A percentile compares a stretch with the other conserved stretches of the same genome.
Conservation (phyloP, 2,113 vertebrate genomes). For the Baryphthengus martii region DNA sequence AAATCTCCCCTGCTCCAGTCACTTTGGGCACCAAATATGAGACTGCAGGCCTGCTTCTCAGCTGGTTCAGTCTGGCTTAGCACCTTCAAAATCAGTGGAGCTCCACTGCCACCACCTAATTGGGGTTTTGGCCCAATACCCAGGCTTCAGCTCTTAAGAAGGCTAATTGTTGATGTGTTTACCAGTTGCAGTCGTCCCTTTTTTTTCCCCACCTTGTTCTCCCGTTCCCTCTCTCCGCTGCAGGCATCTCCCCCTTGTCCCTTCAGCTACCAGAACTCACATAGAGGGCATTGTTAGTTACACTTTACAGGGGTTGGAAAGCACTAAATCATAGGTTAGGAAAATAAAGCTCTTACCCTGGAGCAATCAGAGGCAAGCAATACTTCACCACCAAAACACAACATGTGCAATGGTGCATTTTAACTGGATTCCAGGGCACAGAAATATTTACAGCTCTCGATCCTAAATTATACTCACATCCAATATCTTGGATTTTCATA, state of each 20-base stretch:
- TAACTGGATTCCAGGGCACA: slow-evolving; percentile 40
- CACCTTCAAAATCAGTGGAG: not conserved
- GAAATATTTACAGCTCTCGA: slow-evolving; percentile 27
- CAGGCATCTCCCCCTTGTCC: not conserved
- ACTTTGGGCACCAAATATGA: not conserved
- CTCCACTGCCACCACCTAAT: not conserved
- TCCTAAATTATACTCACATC: slow-evolving; percentile 38
- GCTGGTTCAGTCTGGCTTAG: not conserved
- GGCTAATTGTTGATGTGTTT: not conserved
- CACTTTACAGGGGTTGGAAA: slow-evolving; percentile 21
- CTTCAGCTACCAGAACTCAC: not conserved
- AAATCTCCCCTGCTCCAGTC: not conserved
- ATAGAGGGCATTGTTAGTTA: slow-evolving; percentile 32
- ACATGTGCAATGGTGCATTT: slow-evolving; percentile 35
- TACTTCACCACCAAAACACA: not conserved
- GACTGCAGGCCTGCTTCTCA: not conserved
- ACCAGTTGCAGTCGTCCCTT: not conserved
- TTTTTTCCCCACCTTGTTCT: not conserved
- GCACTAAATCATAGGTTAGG: slow-evolving; percentile 40
- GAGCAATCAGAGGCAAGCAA: slow-evolving; percentile 17
- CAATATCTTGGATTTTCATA: slow-evolving; percentile 36
- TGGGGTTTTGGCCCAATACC: not conserved
- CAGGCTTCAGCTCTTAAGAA: not conserved
- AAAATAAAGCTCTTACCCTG: slow-evolving; percentile 50
- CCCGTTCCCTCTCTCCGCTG: not conserved